Evolutionary conservation across 2,113 vertebrate species (phyloP), one percentile per base, ranked within the genome.

Genomic region (Gopherus evgoodei): DNA sequence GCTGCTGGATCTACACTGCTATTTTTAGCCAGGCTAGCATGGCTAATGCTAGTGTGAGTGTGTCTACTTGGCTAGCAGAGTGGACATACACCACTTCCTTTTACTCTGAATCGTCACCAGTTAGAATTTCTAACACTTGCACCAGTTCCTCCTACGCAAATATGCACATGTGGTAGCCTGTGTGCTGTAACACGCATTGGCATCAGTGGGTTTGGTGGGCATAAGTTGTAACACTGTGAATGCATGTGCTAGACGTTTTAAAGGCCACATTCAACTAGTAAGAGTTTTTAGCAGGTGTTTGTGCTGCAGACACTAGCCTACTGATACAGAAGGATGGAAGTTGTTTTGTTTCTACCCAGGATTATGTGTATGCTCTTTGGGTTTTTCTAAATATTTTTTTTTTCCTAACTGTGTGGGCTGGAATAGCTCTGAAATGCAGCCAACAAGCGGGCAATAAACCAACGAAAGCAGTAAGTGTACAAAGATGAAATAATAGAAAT

Each of bases 361-460:
- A 59, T 87, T 50, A 54, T 86, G 21, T 29, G 35, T 0, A 29
- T 0, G 0, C 44, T 65, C 52, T 90, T 96, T 56, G 57, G 88
- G 56, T 25, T 6, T 83, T 6, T 31, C 42, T 72, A 47, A 78
- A 47, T 35, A 27, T 47, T 42, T 56, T 21, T 4, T 16, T 86
- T 0, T 0, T 21, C 83, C 85, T 93, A 17, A 9, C 35, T 88
- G 19, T 62, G 88, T 95, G 93, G 90, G 90, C 84, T 90, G 95
- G 87, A 86, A 44, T 62, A 86, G 29, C 95, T 97, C 76, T 96
- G 84, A 97, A 97, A 91, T 49, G 35, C 65, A 89, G 81, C 90
- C 84, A 97, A 94, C 82, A 95, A 65, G 78, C 38, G 86, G 88
- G 54, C 59, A 1, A 16, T 83, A 96, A 93, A 91, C 88, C 90